Evolutionary conservation across 1,140 invertebrate species (phyloP), one percentile per base, ranked within the genome.

Genomic region (Drosophila auraria): DNA sequence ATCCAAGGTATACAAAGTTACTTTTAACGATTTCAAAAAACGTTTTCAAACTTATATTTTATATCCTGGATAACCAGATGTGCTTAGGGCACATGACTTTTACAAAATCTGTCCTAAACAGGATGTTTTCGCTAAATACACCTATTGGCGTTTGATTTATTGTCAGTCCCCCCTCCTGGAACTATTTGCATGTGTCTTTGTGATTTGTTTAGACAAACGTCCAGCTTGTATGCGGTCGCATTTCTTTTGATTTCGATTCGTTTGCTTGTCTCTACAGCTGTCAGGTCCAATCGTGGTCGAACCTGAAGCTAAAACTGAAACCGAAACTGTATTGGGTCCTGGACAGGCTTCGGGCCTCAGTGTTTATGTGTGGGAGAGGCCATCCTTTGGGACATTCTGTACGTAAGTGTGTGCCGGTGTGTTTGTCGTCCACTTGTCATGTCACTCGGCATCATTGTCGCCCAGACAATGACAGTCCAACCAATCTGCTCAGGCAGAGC

Each of bases 171-270:
- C 45, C 49, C 57, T 8, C 25, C 17, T 45, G 33, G 38, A 77
- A 74, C 63, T 63, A 80, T 84, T 90, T 64, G 59, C 49, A 54
- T 64, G 60, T 76, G 58, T 61, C 60, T 71, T 45, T 50, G 74
- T 82, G 84, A 87, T 89, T 89, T 87, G 81, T 87, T 87, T 87
- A 90, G 81, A 82, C 86, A 82, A 86, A 90, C 64, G 81, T 75
- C 61, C 68, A 70, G 49, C 53, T 33, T 49, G 44, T 79, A 30
- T 74, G 59, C 51, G 51, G 53, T 53, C 66, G 49, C 44, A 33
- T 71, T 71, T 71, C n/a, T 40, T 50, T 54, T 47, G 42, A 12
- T 51, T 82, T 74, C 47, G 36, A 68, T 80, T 76, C 66, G 72
- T 62, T 77, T 56, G 70, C 79, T 77, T 80, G 78, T 82, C 69